phyloP scores from a whole-genome alignment of 92 coral and sea anemone genomes.

The Metridium senile region DNA sequence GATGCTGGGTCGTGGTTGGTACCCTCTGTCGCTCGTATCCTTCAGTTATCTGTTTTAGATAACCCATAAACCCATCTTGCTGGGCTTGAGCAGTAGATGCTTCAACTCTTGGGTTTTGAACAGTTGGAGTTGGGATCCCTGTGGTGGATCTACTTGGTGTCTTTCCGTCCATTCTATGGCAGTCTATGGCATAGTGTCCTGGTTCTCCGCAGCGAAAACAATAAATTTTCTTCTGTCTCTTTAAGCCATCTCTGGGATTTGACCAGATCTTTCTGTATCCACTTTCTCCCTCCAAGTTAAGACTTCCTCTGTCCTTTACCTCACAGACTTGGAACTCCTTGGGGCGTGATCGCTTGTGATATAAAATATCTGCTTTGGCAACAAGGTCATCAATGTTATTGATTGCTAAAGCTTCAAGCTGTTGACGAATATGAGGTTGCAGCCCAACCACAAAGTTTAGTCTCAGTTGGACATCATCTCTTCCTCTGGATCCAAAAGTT shows the following conservation, averaged over 20 bases:
- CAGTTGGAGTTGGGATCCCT: not conserved
- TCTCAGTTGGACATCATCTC: conserved; percentile 15
- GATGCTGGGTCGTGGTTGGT: not conserved
- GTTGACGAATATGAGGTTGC: conserved; percentile 15
- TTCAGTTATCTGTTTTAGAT: conserved; percentile 1
- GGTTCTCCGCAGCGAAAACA: conserved; percentile 20
- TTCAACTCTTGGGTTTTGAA: not conserved
- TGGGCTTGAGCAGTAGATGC: not conserved
- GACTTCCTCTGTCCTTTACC: not conserved
- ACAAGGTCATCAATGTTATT: conserved; percentile 21
- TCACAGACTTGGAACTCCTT: conserved; percentile 16
- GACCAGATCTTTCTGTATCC: not conserved
- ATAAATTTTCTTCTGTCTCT: not conserved
- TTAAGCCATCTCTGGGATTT: not conserved
- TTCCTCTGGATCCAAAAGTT: conserved; percentile 25
- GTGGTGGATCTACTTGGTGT: not conserved
- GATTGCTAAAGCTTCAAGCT: conserved; percentile 20
- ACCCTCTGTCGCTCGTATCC: conserved; percentile 10
- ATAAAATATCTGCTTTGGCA: conserved; percentile 25
- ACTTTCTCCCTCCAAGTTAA: conserved; percentile 12
- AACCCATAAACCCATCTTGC: conserved; percentile 12
- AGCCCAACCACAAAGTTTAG: conserved; percentile 25
- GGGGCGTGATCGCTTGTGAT: conserved; percentile 24
- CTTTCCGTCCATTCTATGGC: not conserved
- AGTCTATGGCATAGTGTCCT: conserved; percentile 25